These are phyloP conservation scores for Verasper variegatus DNA, from an alignment of 2,113 vertebrate species.

Conservation along the genomic window DNA sequence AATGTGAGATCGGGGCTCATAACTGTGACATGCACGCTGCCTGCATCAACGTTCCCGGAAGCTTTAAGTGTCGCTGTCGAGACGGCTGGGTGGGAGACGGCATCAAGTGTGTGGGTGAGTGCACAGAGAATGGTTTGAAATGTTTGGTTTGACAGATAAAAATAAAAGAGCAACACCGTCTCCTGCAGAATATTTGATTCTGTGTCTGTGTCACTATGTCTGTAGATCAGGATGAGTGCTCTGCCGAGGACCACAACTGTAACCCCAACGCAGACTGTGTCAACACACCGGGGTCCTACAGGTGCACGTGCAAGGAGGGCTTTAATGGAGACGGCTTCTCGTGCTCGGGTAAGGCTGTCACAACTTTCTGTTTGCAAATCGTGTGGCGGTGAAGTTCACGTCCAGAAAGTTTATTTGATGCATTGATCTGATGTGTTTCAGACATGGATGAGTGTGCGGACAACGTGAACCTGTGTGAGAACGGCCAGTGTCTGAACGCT, in stretches of 20 bases:
- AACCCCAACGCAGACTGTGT: conserved; percentile 89
- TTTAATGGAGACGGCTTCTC: conserved; percentile 91
- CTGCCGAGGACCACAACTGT: conserved; percentile 88
- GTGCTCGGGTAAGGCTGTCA: conserved; percentile 85
- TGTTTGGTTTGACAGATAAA: background rate
- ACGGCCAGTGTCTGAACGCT: conserved; percentile 93
- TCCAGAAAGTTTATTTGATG: background rate
- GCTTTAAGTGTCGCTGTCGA: conserved; percentile 93
- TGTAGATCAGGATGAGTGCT: conserved; percentile 91
- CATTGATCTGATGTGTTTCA: conserved; percentile 48
- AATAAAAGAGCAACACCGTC: background rate
- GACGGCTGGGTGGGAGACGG: conserved; percentile 92
- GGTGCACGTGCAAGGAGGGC: conserved; percentile 89
- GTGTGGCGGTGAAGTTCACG: background rate
- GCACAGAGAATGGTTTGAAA: background rate
- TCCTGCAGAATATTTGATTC: background rate
- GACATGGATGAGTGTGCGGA: conserved; percentile 94
- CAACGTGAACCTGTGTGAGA: conserved; percentile 92
- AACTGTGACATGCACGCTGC: conserved; percentile 91
- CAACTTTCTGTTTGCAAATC: too few relatives aligned
- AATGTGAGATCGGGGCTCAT: conserved; percentile 92
- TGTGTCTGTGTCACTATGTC: background rate
- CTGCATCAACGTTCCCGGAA: conserved; percentile 92
- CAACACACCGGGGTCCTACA: conserved; percentile 91
- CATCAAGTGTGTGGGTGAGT: conserved; percentile 91